Base-by-base conservation (phyloP, 1,140 invertebrate species). In the Lasioglossum baleicum region DNA sequence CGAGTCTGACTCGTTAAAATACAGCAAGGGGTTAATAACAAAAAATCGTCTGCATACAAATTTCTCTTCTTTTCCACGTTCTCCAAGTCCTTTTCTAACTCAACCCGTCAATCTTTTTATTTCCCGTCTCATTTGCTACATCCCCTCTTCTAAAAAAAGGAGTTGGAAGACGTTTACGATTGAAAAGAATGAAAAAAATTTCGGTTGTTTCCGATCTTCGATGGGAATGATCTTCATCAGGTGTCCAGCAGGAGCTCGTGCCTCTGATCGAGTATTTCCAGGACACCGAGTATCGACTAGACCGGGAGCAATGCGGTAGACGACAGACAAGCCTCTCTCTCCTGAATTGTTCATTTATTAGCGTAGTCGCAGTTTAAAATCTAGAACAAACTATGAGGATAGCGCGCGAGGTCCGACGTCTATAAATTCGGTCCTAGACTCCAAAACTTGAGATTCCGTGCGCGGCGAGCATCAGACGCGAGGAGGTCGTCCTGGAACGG, bases 381-480 rank as follows among this genome's bases (percentile, higher is more conserved):
- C 82, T 83, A 83, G 82, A 77, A 61, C 61, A 67, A 76, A 44
- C 58, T 35, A 66, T 22, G 44, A 56, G 56, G 70, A 76, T 17
- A 42, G 40, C 44, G 17, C 17, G 17, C 53, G 13, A 13, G 42
- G 17, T 51, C 15, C 44, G n/a, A 72, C 35, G 81, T 75, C 83
- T 84, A 84, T 80, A 80, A 85, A 83, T 83, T 80, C 63, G 60
- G 60, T 83, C 83, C 83, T 85, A 85, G 81, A 85, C 81, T 85
- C 69, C 77, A 64, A 85, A 85, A 85, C 81, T 83, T 83, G 73
- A 76, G 83, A 81, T 70, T 83, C 81, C 60, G 69, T 76, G 64
- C 63, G 35, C 83, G 83, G 81, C 40, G 26, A 71, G 40, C 63
- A 85, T 81, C 67, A 31, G 5, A 2, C 7, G 2, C 65, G 74